A percentile compares a stretch with the other conserved stretches of the same genome.
Evolutionary conservation across 2,797 vertebrate species (phyloP).

Genomic region (Caiman crocodilus): DNA sequence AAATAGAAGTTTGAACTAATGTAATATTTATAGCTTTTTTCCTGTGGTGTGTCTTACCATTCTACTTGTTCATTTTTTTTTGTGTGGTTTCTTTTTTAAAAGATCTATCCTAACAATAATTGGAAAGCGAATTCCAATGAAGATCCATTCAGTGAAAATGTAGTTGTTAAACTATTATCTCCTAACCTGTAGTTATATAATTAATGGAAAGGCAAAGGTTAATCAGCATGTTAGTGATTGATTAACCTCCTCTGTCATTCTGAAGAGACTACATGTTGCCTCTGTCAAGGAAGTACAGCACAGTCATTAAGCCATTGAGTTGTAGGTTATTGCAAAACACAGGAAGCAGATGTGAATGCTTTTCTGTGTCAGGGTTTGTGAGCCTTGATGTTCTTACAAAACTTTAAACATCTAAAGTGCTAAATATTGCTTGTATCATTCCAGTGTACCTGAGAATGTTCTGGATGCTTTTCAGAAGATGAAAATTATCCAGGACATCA

Average conservation of each 20-base stretch:
- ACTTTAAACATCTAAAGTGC: neutral
- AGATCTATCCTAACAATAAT: conserved; percentile 45
- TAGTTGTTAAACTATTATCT: conserved; percentile 50
- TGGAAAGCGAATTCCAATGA: conserved; percentile 50
- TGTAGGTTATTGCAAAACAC: neutral
- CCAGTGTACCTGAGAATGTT: neutral
- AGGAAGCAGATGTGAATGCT: neutral
- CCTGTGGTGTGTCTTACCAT: neutral
- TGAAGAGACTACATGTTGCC: neutral
- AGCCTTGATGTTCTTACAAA: neutral
- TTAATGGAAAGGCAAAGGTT: neutral
- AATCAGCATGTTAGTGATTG: neutral
- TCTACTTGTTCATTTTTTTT: conserved; percentile 56
- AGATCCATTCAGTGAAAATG: conserved; percentile 55
- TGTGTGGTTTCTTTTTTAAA: neutral
- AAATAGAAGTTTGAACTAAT: neutral
- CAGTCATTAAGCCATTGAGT: neutral
- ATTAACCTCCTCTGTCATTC: neutral
- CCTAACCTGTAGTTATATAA: neutral
- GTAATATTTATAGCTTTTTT: neutral
- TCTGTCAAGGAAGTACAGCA: neutral
- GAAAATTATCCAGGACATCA: neutral
- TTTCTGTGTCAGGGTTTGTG: neutral
- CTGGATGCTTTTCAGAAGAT: neutral
- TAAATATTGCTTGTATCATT: neutral